Evolutionary conservation across 1,140 invertebrate species (phyloP).

Genomic region (Sogatella furcifera): DNA sequence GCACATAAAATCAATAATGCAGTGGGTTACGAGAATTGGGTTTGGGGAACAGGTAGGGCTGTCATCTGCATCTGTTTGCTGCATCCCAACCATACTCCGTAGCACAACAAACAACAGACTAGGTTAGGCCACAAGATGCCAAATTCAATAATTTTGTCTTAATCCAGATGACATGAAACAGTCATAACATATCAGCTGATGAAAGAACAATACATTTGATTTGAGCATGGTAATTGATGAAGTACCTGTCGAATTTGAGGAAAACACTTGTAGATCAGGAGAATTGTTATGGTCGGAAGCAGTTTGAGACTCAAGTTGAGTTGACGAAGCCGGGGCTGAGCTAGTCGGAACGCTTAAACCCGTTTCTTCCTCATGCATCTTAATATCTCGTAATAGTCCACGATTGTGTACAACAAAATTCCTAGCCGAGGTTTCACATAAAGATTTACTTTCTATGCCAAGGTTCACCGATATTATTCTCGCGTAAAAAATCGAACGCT

Average conservation of each 20-base stretch:
- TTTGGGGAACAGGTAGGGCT: neutral
- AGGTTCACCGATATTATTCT: constrained; percentile 4
- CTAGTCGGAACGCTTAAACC: constrained; percentile 14
- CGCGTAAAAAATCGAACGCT: constrained; percentile 15
- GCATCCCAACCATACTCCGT: too few relatives aligned
- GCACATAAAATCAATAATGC: too few relatives aligned
- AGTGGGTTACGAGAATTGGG: too few relatives aligned
- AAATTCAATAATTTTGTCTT: too few relatives aligned
- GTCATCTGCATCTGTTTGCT: neutral
- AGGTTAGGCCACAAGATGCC: neutral
- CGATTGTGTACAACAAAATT: neutral
- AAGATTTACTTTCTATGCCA: constrained; percentile 15
- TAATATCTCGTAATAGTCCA: constrained; percentile 2
- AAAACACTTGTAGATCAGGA: constrained; percentile 19
- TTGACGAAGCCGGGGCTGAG: constrained; percentile 13
- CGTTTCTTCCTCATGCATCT: constrained; percentile 19
- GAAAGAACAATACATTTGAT: too few relatives aligned
- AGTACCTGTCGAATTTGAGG: constrained; percentile 20
- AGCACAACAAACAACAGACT: neutral
- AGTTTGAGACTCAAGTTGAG: constrained; percentile 12
- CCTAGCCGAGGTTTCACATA: constrained; percentile 10
- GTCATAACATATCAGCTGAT: too few relatives aligned
- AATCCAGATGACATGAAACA: too few relatives aligned
- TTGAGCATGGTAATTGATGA: neutral
- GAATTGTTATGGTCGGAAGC: constrained; percentile 20